Evolutionary conservation across 1,140 invertebrate genomes (phyloP), one percentile per base, ranked within the genome.

Genomic region (Drosophila varians): DNA sequence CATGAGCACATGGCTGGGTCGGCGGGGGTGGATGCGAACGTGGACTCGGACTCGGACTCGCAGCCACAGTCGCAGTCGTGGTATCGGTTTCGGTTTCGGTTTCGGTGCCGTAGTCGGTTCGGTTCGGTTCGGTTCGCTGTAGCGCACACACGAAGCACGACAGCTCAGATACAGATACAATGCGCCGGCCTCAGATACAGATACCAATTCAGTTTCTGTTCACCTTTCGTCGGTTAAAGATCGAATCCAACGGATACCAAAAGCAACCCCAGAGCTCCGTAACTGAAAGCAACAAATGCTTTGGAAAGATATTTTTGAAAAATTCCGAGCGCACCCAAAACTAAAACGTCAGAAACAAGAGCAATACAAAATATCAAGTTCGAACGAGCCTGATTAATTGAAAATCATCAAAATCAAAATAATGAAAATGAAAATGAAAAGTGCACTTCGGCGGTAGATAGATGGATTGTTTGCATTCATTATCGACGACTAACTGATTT

Each of bases 221-320:
- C 62, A 78, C 71, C 79, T 72, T 84, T 78, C 74, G 79, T 84
- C 74, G 79, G 79, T 54, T 75, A 45, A 26, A 83, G 79, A 83
- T 84, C 79, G 60, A 62, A 71, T 45, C 45, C 60, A 70, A 60
- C 70, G 74, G 71, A 80, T 58, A 42, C 14, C 38, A 16, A 19
- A n/a, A 42, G 21, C 36, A 55, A 46, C 38, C 3, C 28, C 21
- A 60, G 31, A 14, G 14, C 36, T 52, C 31, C n/a, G 36, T 38
- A 26, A 45, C 38, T 16, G 38, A 42, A 42, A 48, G 57, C 52
- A 40, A 58, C 45, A 77, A 66, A 84, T 65, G 70, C 69, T 70
- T 82, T 74, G 66, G 62, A 72, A 54, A 60, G 53, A 57, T 65
- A 47, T 61, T 66, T 72, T 75, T 36, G 31, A 73, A 76, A 62